Percentiles rank a stretch among this genome's conserved stretches.
phyloP scores from a whole-genome alignment of 1,140 invertebrate species.

The Drosophila lacertosa region DNA sequence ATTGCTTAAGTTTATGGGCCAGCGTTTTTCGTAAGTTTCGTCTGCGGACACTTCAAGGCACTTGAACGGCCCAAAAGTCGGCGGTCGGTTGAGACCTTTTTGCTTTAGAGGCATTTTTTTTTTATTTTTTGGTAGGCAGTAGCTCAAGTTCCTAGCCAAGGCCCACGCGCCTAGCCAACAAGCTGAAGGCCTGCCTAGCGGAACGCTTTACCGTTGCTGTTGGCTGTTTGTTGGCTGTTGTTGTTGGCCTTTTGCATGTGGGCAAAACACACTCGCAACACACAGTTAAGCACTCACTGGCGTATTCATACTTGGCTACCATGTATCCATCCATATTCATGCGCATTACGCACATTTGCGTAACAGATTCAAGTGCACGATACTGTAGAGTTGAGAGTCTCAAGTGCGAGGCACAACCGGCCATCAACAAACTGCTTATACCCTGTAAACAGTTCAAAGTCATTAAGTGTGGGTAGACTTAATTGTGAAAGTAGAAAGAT shows the following conservation, averaged over 20 bases:
- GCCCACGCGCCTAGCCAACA: slow-evolving; percentile 64
- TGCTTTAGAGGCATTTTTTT: no score
- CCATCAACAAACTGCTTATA: slow-evolving; percentile 53
- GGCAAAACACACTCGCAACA: slow-evolving; percentile 17
- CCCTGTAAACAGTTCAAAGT: neutral
- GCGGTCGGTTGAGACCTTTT: slow-evolving; percentile 30
- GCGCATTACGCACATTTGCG: slow-evolving; percentile 81
- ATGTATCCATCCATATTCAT: slow-evolving; percentile 70
- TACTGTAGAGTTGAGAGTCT: slow-evolving; percentile 54
- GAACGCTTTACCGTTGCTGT: slow-evolving; percentile 52
- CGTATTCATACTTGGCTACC: slow-evolving; percentile 17
- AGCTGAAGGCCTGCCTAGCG: slow-evolving; percentile 55
- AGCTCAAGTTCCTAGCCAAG: slow-evolving; percentile 67
- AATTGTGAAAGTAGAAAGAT: neutral
- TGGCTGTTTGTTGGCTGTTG: slow-evolving; percentile 8
- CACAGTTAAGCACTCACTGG: neutral
- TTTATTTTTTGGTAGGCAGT: slow-evolving; percentile 46
- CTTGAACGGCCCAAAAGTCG: slow-evolving; percentile 40
- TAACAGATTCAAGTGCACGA: slow-evolving; percentile 80
- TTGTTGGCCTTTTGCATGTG: slow-evolving; percentile 29
- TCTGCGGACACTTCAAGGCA: slow-evolving; percentile 64
- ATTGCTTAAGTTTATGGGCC: slow-evolving; percentile 61
- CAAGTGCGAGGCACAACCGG: slow-evolving; percentile 45
- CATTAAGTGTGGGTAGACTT: neutral
- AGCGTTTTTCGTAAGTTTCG: slow-evolving; percentile 67